Evolutionary conservation across 2,888 invertebrate genomes (phyloP), one percentile per base, ranked within the genome.

Genomic region (Diogma glabrata): DNA sequence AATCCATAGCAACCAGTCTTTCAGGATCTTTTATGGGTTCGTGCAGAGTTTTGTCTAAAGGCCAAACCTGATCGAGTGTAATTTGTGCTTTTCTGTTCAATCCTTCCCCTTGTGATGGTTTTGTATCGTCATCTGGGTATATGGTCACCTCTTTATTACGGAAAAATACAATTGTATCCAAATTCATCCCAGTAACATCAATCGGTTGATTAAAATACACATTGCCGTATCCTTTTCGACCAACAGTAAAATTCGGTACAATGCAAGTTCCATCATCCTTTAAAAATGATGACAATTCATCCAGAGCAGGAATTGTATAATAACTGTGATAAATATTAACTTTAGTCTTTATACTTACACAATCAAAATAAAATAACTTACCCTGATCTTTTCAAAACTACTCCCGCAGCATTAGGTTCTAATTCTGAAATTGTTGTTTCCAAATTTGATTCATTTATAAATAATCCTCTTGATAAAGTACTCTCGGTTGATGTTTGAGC

Each of bases 41-140:
- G 51, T 83, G 82, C 50, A 82, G 81, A 1, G 84, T 81, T 71
- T 90, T 92, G 67, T 94, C 91, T 17, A 82, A 73, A 0, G 97
- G 97, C 90, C 93, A 99, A 2, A 96, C 88, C 58, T 90, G 78
- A 68, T 97, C 94, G 47, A 99, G 72, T 0, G 95, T 95, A 2
- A 90, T 84, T 64, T 94, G 86, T 2, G 96, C 96, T 40, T 81
- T 82, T 12, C 90, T 77, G 72, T 99, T 99, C 40, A 99, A 73
- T 0, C 87, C 95, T 54, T 79, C 75, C 0, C 96, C 97, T 6
- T 88, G 71, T 0, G 87, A 79, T 1, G 99, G 97, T 67, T 96
- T 97, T 52, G 78, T 78, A 0, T 77, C 75, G 57, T 91, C 88
- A 61, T 93, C 90, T 0, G 96, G 95, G 73, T 99, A 99, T 4